phyloP scores from a whole-genome alignment of 2,797 vertebrate species.

The Tragelaphus oryx region DNA sequence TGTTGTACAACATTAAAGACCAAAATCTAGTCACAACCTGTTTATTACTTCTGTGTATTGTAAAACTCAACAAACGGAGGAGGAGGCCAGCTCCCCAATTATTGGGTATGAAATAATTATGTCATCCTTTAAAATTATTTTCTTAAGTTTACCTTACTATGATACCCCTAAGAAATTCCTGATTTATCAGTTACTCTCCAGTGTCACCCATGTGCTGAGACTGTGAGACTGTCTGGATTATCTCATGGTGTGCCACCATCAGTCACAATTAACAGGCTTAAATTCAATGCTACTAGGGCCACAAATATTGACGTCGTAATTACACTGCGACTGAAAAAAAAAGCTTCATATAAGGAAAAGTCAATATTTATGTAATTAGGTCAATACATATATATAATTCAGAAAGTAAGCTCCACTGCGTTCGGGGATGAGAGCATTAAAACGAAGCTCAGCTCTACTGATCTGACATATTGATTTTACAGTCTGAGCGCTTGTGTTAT shows the following conservation, averaged over 20 bases:
- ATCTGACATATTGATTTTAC: conserved; percentile 80
- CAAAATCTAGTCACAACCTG: not conserved
- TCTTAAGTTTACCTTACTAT: not conserved
- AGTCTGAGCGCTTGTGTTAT: conserved; percentile 66
- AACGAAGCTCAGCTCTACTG: conserved; percentile 66
- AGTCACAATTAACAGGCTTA: conserved; percentile 80
- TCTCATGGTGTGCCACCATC: conserved; percentile 68
- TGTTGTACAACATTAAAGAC: not conserved
- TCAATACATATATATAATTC: conserved; percentile 81
- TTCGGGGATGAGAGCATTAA: conserved; percentile 61
- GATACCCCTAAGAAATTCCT: not conserved
- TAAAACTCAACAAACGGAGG: not conserved
- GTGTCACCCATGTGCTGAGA: conserved; percentile 30
- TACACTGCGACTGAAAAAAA: conserved; percentile 76
- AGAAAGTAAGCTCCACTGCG: conserved; percentile 71
- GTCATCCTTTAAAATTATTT: not conserved
- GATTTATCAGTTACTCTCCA: conserved; percentile 24
- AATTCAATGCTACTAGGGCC: conserved; percentile 77
- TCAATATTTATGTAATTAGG: conserved; percentile 85
- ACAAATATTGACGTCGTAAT: conserved; percentile 83
- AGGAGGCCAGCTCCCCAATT: not conserved
- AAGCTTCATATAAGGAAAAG: conserved; percentile 77
- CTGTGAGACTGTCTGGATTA: conserved; percentile 54
- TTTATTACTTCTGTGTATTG: not conserved
- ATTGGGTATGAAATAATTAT: not conserved